Conservation (phyloP, 2,888 invertebrate genomes). For the Schizaphis graminum region DNA sequence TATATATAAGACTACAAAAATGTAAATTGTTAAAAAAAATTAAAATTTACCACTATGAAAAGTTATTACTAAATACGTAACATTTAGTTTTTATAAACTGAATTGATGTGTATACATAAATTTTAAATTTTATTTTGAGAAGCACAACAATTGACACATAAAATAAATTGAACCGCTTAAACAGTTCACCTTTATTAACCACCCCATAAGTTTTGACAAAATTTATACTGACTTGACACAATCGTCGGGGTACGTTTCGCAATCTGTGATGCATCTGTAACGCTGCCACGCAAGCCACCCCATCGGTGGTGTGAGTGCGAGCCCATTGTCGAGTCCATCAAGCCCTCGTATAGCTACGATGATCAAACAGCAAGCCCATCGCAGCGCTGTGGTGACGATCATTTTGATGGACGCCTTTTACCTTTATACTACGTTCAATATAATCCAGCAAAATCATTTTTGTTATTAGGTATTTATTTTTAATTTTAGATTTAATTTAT, state of each 20-base stretch:
- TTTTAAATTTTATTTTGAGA: neutral
- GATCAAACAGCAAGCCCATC: neutral
- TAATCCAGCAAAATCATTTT: neutral
- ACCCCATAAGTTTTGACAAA: neutral
- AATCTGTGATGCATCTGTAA: slow-evolving; percentile 71
- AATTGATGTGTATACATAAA: neutral
- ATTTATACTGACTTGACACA: slow-evolving; percentile 68
- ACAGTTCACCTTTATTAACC: neutral
- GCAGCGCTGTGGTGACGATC: neutral
- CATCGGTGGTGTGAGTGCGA: slow-evolving; percentile 72
- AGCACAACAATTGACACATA: neutral
- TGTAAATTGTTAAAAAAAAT: neutral
- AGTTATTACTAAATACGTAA: neutral
- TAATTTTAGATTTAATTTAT: neutral
- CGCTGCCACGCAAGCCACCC: slow-evolving; percentile 72
- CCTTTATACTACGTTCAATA: neutral
- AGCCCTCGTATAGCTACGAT: neutral
- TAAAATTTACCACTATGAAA: neutral
- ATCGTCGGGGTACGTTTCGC: slow-evolving; percentile 70
- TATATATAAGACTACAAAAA: neutral
- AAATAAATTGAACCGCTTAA: neutral
- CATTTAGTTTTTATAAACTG: neutral
- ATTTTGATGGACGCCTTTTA: neutral
- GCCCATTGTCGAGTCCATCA: slow-evolving; percentile 70
- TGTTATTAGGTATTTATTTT: neutral